These are phyloP conservation scores for Aphodius sticticus DNA, from an alignment of 2,888 invertebrate genomes.

Conservation along the genomic window DNA sequence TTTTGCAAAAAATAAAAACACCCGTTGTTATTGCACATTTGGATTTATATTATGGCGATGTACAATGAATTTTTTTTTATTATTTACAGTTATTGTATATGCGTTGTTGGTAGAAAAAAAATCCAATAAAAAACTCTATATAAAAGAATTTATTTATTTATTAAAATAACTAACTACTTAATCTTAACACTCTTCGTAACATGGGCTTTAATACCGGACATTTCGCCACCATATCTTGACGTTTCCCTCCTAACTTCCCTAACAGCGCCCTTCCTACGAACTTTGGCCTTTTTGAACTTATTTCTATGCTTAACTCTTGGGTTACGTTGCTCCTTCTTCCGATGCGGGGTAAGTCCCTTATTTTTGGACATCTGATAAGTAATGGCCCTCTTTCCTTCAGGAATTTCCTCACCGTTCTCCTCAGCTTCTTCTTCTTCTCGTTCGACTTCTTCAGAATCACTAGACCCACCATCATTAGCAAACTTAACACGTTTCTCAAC, in stretches of 20 bases:
- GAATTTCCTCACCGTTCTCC: constrained; percentile 29
- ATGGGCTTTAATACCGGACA: constrained; percentile 91
- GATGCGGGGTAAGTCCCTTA: constrained; percentile 89
- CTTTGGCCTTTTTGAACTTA: constrained; percentile 91
- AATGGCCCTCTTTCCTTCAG: constrained; percentile 77
- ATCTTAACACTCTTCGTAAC: constrained; percentile 91
- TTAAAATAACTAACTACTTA: constrained; percentile 56
- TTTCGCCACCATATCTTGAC: constrained; percentile 87
- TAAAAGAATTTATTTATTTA: background rate
- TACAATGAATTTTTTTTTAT: background rate
- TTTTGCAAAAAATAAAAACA: background rate
- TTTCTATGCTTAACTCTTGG: constrained; percentile 94
- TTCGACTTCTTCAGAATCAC: constrained; percentile 32
- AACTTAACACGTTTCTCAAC: constrained; percentile 29
- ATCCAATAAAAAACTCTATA: background rate
- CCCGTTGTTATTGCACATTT: background rate
- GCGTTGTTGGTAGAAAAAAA: background rate
- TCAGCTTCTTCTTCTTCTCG: constrained; percentile 56
- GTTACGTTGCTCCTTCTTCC: constrained; percentile 92
- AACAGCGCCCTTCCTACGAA: constrained; percentile 91
- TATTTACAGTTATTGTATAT: too few relatives aligned
- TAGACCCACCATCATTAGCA: constrained; percentile 20
- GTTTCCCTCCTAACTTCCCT: constrained; percentile 84
- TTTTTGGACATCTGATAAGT: constrained; percentile 96
- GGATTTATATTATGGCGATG: background rate